phyloP scores from a whole-genome alignment of 2,113 vertebrate species.

The Pao palembangensis region DNA sequence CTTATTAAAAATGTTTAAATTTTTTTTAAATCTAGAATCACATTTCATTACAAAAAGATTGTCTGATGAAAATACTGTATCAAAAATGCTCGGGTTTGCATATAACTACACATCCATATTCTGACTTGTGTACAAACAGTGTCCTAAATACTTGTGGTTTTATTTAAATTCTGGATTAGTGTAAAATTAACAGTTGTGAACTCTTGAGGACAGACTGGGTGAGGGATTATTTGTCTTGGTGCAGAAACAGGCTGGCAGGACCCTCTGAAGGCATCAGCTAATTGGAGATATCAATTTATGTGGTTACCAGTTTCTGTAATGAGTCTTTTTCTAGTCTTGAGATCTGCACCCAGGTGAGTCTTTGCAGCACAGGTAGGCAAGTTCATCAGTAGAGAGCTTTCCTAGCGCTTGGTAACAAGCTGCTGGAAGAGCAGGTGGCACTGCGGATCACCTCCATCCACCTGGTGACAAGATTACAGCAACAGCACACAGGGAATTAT shows the following conservation, averaged over 20 bases:
- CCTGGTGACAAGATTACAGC: slow-evolving; percentile 55
- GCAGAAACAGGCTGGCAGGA: not conserved
- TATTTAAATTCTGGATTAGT: not conserved
- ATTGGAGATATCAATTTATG: not conserved
- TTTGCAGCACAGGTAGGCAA: slow-evolving; percentile 7
- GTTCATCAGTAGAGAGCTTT: slow-evolving; percentile 80
- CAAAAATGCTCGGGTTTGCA: slow-evolving; percentile 10
- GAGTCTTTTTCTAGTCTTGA: slow-evolving; percentile 3
- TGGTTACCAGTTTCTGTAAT: not conserved
- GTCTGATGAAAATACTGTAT: slow-evolving; percentile 2
- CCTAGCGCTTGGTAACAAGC: slow-evolving; percentile 72
- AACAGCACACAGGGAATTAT: no score
- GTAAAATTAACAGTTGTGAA: no score
- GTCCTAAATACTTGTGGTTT: slow-evolving; percentile 13
- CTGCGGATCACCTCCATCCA: slow-evolving; percentile 99
- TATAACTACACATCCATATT: not conserved
- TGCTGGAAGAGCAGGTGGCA: slow-evolving; percentile 87
- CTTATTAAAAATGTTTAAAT: slow-evolving; percentile 15
- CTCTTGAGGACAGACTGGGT: no score
- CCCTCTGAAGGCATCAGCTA: not conserved
- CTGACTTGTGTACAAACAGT: slow-evolving; percentile 6
- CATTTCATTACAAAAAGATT: slow-evolving; percentile 21
- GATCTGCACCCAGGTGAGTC: not conserved
- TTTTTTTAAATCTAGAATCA: slow-evolving; percentile 23
- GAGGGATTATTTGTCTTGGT: no score